phyloP scores from a whole-genome alignment of 2,888 invertebrate genomes.

The Clivina fossor region DNA sequence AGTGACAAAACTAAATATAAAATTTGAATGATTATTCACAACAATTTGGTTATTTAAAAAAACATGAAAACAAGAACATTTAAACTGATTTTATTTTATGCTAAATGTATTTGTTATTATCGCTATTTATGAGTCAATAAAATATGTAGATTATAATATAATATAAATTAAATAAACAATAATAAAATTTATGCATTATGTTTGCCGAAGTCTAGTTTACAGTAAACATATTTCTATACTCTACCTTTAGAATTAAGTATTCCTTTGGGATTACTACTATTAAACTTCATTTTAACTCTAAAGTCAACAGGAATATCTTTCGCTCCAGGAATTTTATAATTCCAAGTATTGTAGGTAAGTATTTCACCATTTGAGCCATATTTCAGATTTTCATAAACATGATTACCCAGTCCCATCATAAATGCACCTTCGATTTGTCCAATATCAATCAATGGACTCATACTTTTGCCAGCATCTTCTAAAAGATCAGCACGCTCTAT shows the following conservation, averaged over 20 bases:
- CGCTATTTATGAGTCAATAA: no score
- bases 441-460: conserved; percentile 72
- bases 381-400: conserved; percentile 69
- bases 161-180: no score
- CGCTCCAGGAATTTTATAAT: conserved; percentile 72
- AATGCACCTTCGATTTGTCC: conserved; percentile 73
- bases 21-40: no score
- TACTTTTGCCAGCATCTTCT: conserved; percentile 72
- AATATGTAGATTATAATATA: no score
- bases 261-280: conserved; percentile 64
- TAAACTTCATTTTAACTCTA: conserved; percentile 66
- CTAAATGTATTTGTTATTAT: no score
- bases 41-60: no score
- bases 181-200: no score
- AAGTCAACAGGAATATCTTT: conserved; percentile 80
- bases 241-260: conserved; percentile 73
- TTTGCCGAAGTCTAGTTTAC: no score
- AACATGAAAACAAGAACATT: no score
- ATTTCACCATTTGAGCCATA: conserved; percentile 68
- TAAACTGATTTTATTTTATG: no score
- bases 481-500: conserved; percentile 69
- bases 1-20: no score
- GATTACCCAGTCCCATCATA: conserved; percentile 67
- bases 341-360: conserved; percentile 77
- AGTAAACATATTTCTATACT: no score